Conservation (phyloP, 2,113 vertebrate genomes). For the Microtus montanus region DNA sequence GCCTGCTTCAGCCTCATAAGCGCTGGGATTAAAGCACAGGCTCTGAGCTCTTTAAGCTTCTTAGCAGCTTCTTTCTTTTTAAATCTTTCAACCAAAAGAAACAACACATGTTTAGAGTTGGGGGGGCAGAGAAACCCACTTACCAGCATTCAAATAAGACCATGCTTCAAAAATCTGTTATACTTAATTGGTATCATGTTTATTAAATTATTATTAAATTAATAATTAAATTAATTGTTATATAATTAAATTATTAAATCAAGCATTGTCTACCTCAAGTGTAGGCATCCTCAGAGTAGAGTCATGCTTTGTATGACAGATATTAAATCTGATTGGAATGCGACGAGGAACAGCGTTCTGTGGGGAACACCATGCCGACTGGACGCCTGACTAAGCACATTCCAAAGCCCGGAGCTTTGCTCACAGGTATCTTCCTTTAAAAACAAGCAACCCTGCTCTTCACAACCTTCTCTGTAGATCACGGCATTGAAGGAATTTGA, state of each 20-base stretch:
- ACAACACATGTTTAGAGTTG: background rate
- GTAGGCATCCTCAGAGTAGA: background rate
- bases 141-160: background rate
- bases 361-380: background rate
- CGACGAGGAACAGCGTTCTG: slow-evolving; percentile 11
- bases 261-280: background rate
- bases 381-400: slow-evolving; percentile 44
- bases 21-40: background rate
- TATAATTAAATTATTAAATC: too few species aligned
- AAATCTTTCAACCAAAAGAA: slow-evolving; percentile 10
- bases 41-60: background rate
- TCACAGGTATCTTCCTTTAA: slow-evolving; percentile 45
- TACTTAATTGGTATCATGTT: slow-evolving; percentile 20
- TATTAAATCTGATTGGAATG: slow-evolving; percentile 38
- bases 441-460: slow-evolving; percentile 53
- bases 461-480: slow-evolving; percentile 42
- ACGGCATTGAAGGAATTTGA: slow-evolving; percentile 74
- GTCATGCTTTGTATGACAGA: background rate
- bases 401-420: slow-evolving; percentile 52
- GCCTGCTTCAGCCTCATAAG: background rate
- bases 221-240: too few species aligned
- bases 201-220: slow-evolving; percentile 26
- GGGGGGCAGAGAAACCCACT: background rate
- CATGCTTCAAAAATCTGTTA: slow-evolving; percentile 3
- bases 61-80: slow-evolving; percentile 24